Evolutionary conservation across 1,140 invertebrate genomes (phyloP).

Genomic region (Oryctes rhinoceros): DNA sequence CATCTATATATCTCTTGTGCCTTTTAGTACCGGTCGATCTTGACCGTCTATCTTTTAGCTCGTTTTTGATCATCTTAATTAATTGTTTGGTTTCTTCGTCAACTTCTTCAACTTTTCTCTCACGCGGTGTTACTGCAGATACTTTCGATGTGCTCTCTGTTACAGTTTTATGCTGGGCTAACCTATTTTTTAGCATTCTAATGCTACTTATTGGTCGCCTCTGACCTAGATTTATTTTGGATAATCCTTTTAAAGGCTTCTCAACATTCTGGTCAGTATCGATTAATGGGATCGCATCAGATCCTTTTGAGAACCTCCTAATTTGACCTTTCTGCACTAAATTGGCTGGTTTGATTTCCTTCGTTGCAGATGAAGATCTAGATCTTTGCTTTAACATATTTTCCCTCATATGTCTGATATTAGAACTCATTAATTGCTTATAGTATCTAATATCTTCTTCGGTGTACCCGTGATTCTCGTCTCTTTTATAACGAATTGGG

Average conservation of each 20-base stretch:
- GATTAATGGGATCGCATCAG: not conserved
- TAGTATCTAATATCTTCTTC: constrained; percentile 35
- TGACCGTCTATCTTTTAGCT: constrained; percentile 23
- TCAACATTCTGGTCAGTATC: not conserved
- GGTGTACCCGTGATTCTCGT: constrained; percentile 14
- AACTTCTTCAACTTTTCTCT: not conserved
- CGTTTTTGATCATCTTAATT: constrained; percentile 27
- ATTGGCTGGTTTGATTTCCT: not conserved
- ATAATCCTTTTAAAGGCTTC: not conserved
- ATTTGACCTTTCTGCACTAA: not conserved
- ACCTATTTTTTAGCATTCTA: constrained; percentile 8
- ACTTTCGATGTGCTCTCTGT: not conserved
- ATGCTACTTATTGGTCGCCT: not conserved
- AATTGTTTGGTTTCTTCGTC: constrained; percentile 35
- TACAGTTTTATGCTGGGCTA: constrained; percentile 25
- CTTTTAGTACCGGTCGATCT: not conserved
- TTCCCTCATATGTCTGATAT: constrained; percentile 38
- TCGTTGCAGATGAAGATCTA: not conserved
- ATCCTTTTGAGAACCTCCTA: not conserved
- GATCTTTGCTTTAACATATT: constrained; percentile 28
- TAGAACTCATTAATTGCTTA: constrained; percentile 36
- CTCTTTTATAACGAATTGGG: constrained; percentile 9
- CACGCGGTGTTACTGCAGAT: not conserved
- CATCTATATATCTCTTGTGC: not conserved
- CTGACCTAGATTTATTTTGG: not conserved